These are phyloP conservation scores for Eulemur mongoz DNA, from an alignment of 2,797 vertebrate genomes.

Conservation along the genomic window DNA sequence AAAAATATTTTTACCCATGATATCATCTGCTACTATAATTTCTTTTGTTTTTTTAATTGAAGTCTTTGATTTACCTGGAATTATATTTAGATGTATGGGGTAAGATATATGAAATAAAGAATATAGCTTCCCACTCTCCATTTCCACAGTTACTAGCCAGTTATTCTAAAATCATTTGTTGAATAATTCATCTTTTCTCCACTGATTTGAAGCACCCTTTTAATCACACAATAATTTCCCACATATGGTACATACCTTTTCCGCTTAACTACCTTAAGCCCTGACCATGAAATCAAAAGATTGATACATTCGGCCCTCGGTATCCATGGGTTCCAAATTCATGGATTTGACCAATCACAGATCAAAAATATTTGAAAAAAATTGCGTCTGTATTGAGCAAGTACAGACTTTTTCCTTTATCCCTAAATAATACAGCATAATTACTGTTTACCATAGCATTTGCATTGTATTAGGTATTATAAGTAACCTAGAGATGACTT, in stretches of 20 bases:
- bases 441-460: not conserved
- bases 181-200: conserved; percentile 1
- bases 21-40: not conserved
- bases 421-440: not conserved
- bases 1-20: not conserved
- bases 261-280: not conserved
- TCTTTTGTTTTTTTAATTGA: not conserved
- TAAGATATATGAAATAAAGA: not conserved
- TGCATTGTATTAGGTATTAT: not conserved
- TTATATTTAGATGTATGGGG: not conserved
- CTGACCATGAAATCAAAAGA: not conserved
- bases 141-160: not conserved
- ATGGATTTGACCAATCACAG: not conserved
- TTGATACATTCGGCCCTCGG: not conserved
- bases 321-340: not conserved
- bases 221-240: not conserved
- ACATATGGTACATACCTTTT: not conserved
- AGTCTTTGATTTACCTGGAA: conserved; percentile 7
- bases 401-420: not conserved
- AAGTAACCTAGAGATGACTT: not conserved
- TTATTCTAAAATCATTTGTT: conserved; percentile 21
- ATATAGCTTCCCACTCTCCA: not conserved
- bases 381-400: not conserved
- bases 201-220: not conserved
- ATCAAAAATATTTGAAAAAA: not conserved